Percentiles rank a stretch among this genome's conserved stretches.
These are phyloP conservation scores for Palythoa heliodiscus DNA, from an alignment of 92 coral and sea anemone species.

Conservation along the genomic window DNA sequence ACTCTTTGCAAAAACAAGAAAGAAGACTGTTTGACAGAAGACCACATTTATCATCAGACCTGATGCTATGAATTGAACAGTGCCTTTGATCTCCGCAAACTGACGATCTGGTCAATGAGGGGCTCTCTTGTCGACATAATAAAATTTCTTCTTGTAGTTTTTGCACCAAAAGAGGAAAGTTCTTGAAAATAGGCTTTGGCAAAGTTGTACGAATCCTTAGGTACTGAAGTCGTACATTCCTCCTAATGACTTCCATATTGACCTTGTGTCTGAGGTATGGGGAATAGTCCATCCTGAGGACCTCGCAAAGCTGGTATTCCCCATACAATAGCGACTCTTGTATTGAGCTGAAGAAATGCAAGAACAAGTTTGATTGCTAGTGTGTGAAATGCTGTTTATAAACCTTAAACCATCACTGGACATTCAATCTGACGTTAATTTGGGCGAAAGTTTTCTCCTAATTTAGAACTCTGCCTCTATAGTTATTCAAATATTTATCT, in stretches of 20 bases:
- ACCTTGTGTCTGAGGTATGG: constrained; percentile 60
- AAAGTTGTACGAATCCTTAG: constrained; percentile 44
- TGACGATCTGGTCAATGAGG: constrained; percentile 32
- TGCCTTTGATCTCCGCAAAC: constrained; percentile 43
- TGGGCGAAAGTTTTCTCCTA: too few relatives aligned
- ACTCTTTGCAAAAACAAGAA: not conserved
- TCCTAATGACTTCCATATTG: constrained; percentile 40
- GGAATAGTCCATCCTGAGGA: constrained; percentile 70
- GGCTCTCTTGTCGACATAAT: not conserved
- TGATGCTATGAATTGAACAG: constrained; percentile 55
- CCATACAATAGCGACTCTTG: constrained; percentile 68
- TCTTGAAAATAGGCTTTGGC: constrained; percentile 30
- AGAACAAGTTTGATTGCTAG: too few relatives aligned
- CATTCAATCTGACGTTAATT: too few relatives aligned
- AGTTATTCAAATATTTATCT: too few relatives aligned
- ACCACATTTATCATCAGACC: constrained; percentile 1
- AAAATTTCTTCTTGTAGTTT: constrained; percentile 36
- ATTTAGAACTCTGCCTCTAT: too few relatives aligned
- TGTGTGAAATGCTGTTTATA: too few relatives aligned
- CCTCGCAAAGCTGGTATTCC: constrained; percentile 67
- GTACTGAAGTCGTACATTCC: constrained; percentile 46
- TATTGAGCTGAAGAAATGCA: constrained; percentile 65
- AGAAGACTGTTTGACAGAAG: not conserved
- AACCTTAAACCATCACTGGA: too few relatives aligned
- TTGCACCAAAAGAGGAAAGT: constrained; percentile 39